Conservation (phyloP, 2,888 invertebrate genomes). For the Diarsia brunnea region DNA sequence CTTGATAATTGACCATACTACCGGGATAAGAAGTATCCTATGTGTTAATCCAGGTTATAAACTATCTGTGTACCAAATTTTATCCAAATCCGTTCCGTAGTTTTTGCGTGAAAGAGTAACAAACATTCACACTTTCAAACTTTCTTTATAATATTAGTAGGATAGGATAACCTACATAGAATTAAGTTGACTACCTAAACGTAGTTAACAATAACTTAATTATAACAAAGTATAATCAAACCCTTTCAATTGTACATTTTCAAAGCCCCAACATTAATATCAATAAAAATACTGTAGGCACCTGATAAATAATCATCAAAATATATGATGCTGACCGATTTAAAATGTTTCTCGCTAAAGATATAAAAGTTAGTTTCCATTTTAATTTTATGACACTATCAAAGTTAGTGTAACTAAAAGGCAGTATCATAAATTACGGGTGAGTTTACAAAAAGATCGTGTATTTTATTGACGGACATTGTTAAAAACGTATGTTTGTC, state of each 20-base stretch:
- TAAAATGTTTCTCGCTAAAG: constrained; percentile 65
- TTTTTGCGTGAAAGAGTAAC: too few relatives aligned
- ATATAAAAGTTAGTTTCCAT: constrained; percentile 69
- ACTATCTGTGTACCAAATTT: too few relatives aligned
- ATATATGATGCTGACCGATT: constrained; percentile 60
- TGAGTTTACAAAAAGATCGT: constrained; percentile 58
- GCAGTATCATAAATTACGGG: constrained; percentile 62
- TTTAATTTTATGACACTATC: constrained; percentile 70
- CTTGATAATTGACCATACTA: too few relatives aligned
- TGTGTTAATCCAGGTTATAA: too few relatives aligned
- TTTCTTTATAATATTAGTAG: too few relatives aligned
- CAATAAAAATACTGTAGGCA: constrained; percentile 63
- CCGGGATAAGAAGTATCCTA: too few relatives aligned
- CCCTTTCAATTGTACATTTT: constrained; percentile 8
- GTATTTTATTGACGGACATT: constrained; percentile 61
- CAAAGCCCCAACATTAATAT: constrained; percentile 33
- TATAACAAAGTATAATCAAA: constrained; percentile 4
- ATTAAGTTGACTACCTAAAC: neutral
- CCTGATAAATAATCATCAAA: constrained; percentile 65
- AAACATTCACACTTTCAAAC: too few relatives aligned
- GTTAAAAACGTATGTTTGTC: constrained; percentile 54
- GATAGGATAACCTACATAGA: too few relatives aligned
- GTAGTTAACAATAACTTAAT: neutral
- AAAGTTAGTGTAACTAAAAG: constrained; percentile 66
- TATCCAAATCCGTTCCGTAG: too few relatives aligned